phyloP scores from a whole-genome alignment of 2,888 invertebrate genomes.

The Lydus trimaculatus region DNA sequence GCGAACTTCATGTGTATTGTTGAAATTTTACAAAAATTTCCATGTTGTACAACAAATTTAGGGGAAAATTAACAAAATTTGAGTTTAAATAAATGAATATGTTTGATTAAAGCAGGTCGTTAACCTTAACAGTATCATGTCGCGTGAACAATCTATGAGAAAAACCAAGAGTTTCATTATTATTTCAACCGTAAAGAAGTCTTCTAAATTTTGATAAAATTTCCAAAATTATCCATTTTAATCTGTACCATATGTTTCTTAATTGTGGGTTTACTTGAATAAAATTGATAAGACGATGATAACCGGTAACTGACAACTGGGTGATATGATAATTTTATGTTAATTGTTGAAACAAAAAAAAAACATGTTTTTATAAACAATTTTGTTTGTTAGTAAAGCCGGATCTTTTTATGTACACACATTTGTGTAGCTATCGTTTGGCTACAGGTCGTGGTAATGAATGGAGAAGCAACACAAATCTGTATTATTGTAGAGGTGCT shows the following conservation, averaged over 20 bases:
- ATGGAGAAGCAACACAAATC: too few species aligned
- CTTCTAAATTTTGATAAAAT: not conserved
- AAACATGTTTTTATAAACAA: too few species aligned
- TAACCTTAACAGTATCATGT: not conserved
- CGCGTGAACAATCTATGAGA: not conserved
- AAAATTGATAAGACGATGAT: not conserved
- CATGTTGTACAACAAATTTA: not conserved
- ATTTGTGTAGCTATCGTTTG: not conserved
- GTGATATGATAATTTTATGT: not conserved
- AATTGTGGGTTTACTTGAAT: not conserved
- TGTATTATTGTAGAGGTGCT: too few species aligned
- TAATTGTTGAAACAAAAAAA: not conserved
- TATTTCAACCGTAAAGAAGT: not conserved
- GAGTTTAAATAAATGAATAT: not conserved
- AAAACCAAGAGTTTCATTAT: not conserved
- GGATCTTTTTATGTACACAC: not conserved
- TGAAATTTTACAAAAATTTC: not conserved
- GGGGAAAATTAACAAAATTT: too few species aligned
- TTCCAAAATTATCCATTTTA: not conserved
- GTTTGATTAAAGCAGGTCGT: not conserved
- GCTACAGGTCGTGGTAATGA: too few species aligned
- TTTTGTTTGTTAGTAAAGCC: too few species aligned
- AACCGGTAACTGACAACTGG: not conserved
- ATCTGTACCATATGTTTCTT: not conserved
- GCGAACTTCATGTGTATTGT: conserved; percentile 3